These are phyloP conservation scores for Ceramica pisi DNA, from an alignment of 2,888 invertebrate species.

Conservation along the genomic window DNA sequence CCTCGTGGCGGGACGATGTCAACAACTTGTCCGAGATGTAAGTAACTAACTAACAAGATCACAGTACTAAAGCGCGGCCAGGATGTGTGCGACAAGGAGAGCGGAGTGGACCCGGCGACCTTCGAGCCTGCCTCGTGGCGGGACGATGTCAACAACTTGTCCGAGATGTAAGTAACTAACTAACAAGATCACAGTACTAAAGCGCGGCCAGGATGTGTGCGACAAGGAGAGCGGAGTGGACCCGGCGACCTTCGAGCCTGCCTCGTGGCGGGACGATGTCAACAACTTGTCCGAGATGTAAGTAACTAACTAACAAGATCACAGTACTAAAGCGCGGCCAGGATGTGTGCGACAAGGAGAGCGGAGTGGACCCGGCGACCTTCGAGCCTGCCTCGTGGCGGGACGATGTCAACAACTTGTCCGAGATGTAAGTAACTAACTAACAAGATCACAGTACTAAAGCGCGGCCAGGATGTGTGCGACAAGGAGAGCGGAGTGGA, in stretches of 20 bases:
- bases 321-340: slow-evolving; percentile 78
- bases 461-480: slow-evolving; percentile 82
- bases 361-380: slow-evolving; percentile 76
- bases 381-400: slow-evolving; percentile 83
- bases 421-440: too few relatives aligned
- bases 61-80: slow-evolving; percentile 78
- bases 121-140: slow-evolving; percentile 83
- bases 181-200: slow-evolving; percentile 43
- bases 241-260: slow-evolving; percentile 81
- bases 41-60: too few relatives aligned
- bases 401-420: slow-evolving; percentile 71
- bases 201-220: slow-evolving; percentile 82
- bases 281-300: too few relatives aligned
- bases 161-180: too few relatives aligned
- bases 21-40: too few relatives aligned
- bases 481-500: slow-evolving; percentile 77
- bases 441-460: slow-evolving; percentile 42
- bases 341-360: slow-evolving; percentile 78
- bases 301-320: neutral
- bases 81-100: slow-evolving; percentile 78
- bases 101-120: slow-evolving; percentile 76
- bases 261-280: slow-evolving; percentile 81
- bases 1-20: slow-evolving; percentile 71
- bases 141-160: slow-evolving; percentile 71
- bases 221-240: slow-evolving; percentile 77